Evolutionary conservation across 2,797 vertebrate species (phyloP).

Genomic region (Tapera naevia): DNA sequence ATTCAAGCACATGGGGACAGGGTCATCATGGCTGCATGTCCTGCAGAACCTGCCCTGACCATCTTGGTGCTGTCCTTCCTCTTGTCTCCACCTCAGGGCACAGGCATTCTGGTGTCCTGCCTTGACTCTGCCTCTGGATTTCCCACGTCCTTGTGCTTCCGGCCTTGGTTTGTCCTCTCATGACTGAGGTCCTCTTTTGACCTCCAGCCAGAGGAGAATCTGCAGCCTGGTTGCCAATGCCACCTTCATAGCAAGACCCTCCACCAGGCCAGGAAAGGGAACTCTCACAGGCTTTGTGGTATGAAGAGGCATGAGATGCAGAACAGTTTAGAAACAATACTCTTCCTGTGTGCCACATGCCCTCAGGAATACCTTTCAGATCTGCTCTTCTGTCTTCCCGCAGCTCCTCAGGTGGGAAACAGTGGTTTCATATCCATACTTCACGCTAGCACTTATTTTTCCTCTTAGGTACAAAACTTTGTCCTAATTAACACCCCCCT

Average conservation of each 20-base stretch:
- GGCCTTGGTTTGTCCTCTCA: not conserved
- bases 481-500: not conserved
- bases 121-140: not conserved
- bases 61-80: not conserved
- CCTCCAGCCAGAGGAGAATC: not conserved
- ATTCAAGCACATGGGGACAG: not conserved
- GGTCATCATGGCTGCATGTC: rapidly evolving
- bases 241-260: not conserved
- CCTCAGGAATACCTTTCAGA: not conserved
- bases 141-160: not conserved
- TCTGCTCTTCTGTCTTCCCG: not conserved
- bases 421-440: not conserved
- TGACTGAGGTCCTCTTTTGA: rapidly evolving
- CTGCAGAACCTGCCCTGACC: not conserved
- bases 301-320: not conserved
- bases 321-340: not conserved
- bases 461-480: not conserved
- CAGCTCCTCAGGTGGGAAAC: not conserved
- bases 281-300: not conserved
- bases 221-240: not conserved
- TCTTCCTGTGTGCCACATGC: not conserved
- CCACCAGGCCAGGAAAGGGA: not conserved
- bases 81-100: not conserved
- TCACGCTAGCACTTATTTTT: not conserved
- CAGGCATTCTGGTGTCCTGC: not conserved